Evolutionary conservation across 2,888 invertebrate species (phyloP).

Genomic region (Ophion costatus): DNA sequence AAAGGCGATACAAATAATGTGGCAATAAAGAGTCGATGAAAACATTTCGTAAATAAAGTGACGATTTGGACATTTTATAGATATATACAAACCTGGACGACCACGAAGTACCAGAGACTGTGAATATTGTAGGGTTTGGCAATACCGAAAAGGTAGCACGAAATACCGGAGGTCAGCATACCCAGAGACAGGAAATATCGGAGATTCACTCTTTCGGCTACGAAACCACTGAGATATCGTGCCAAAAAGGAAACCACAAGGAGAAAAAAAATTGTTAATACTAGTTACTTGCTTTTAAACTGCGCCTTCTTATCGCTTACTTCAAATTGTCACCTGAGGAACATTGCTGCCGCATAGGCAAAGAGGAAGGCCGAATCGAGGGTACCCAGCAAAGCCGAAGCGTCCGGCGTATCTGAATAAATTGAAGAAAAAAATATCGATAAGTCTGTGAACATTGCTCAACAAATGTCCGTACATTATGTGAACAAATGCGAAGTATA

Average conservation of each 20-base stretch:
- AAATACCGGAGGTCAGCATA: conserved; percentile 94
- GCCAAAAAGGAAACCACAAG: not conserved
- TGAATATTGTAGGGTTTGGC: conserved; percentile 93
- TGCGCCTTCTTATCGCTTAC: conserved; percentile 61
- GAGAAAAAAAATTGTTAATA: conserved; percentile 14
- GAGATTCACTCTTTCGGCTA: conserved; percentile 96
- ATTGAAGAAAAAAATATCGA: not conserved
- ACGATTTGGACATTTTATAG: not conserved
- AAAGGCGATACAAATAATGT: no score
- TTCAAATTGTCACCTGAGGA: conserved; percentile 85
- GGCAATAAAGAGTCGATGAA: no score
- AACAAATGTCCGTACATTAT: no score
- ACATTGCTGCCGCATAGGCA: conserved; percentile 97
- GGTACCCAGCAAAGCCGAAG: conserved; percentile 91
- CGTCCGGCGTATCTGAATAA: conserved; percentile 87
- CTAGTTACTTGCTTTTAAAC: conserved; percentile 9
- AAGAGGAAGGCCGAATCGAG: conserved; percentile 96
- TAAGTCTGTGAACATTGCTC: not conserved
- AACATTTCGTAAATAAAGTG: conserved; percentile 20
- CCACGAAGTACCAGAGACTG: conserved; percentile 91
- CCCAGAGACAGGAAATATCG: conserved; percentile 96
- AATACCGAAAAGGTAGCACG: conserved; percentile 95
- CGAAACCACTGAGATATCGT: conserved; percentile 88
- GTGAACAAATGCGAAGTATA: no score
- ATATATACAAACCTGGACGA: conserved; percentile 89